Conservation (phyloP, 2,888 invertebrate species). For the Taphrorychus bicolor region DNA sequence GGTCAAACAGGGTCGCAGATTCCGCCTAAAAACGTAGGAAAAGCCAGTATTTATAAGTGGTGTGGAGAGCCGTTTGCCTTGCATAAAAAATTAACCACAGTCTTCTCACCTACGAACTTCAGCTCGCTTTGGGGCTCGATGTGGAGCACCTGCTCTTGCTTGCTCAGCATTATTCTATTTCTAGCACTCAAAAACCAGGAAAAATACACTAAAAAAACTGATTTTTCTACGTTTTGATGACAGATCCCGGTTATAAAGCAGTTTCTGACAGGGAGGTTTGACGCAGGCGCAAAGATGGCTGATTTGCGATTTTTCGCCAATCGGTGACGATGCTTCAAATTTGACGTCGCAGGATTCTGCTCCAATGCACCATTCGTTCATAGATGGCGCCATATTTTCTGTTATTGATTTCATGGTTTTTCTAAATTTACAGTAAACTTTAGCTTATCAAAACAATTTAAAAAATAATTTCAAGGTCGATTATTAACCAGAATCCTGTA, state of each 20-base stretch:
- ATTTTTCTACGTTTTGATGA: conserved; percentile 53
- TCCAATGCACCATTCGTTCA: neutral
- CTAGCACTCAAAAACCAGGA: conserved; percentile 39
- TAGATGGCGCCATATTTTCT: neutral
- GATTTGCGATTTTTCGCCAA: conserved; percentile 4
- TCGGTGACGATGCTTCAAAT: conserved; percentile 8
- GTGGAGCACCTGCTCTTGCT: conserved; percentile 80
- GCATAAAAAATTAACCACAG: conserved; percentile 14
- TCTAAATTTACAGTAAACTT: neutral
- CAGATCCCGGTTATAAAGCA: conserved; percentile 58
- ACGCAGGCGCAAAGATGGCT: conserved; percentile 34
- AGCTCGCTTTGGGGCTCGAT: conserved; percentile 90
- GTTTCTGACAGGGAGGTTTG: conserved; percentile 46
- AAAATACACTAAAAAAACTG: conserved; percentile 46
- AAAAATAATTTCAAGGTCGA: too few relatives aligned
- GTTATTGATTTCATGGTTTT: neutral
- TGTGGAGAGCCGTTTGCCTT: conserved; percentile 11
- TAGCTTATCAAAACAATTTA: neutral
- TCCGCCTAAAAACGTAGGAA: conserved; percentile 19
- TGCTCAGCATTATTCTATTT: conserved; percentile 65
- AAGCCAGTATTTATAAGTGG: conserved; percentile 41
- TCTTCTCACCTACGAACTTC: conserved; percentile 83
- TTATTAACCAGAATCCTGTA: too few relatives aligned
- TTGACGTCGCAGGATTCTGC: neutral
- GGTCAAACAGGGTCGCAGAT: neutral